Evolutionary conservation across 2,113 vertebrate genomes (phyloP), one percentile per base, ranked within the genome.

Genomic region (Leucoraja erinaceus): DNA sequence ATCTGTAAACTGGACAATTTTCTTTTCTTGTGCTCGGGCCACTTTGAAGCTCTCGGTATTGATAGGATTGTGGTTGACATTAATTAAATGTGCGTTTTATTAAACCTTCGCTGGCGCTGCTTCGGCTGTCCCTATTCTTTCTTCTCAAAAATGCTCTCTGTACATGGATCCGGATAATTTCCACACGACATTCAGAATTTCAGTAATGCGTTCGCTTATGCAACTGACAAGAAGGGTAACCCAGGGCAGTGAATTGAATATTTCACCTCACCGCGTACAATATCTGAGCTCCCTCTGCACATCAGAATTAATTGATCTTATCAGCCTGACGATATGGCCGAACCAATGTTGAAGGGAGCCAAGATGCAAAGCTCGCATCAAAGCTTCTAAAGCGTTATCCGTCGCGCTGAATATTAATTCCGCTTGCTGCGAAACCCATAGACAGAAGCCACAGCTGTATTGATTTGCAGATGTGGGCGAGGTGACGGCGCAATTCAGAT

Each of bases 21-120:
- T 28, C 9, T 68, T 38, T 70, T 33, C 31, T 5, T 74, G 54
- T 91, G 66, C 68, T 54, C 9, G 33, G 22, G 72, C 20, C 38
- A 25, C 10, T 91, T 54, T 38, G 38, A 91, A 91, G 90, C 33
- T 33, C 72, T 38, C 38, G 33, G 47, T 72, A 72, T 54, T 91
- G 68, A 91, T 91, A 33, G 38, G 70, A 91, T 31, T 0, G 38
- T 18, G 38, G 38, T 70, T 74, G 90, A 74, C 90, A 7, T 72
- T 91, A 91, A 91, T 91, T 91, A 91, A 91, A 72, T 91, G 33
- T 68, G 90, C 11, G 66, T 91, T 91, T 91, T 72, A 54, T 74
- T 54, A 25, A 91, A 12, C 90, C 90, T 28, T 47, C 90, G 4
- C 90, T 28, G 68, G 68, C 66, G 68, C 68, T 25, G 66, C 68